These are phyloP conservation scores for Paragorgia papillata DNA, from an alignment of 92 coral and sea anemone species.

Conservation along the genomic window DNA sequence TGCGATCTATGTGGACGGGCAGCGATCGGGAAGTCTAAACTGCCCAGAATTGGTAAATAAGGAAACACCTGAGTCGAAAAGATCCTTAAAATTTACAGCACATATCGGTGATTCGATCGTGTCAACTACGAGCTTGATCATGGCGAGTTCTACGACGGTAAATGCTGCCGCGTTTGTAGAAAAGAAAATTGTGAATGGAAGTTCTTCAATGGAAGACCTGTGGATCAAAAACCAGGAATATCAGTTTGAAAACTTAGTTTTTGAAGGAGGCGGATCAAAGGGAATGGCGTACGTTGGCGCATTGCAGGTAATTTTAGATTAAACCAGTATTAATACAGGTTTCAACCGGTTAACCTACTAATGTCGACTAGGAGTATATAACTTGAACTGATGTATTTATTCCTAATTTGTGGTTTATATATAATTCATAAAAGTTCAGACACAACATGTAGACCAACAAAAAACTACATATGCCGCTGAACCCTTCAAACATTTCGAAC, in stretches of 20 bases:
- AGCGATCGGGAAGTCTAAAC: not conserved
- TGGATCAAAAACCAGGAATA: constrained; percentile 45
- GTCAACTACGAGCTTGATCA: constrained; percentile 31
- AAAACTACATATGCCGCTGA: too few species aligned
- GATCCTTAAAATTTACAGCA: not conserved
- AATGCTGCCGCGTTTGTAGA: constrained; percentile 4
- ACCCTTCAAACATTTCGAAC: too few species aligned
- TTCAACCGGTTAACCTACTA: too few species aligned
- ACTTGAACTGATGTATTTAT: too few species aligned
- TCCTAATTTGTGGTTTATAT: too few species aligned
- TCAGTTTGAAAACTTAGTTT: constrained; percentile 88
- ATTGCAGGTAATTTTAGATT: constrained; percentile 69
- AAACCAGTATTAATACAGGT: too few species aligned
- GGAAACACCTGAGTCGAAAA: not conserved
- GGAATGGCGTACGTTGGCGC: constrained; percentile 99
- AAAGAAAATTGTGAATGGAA: constrained; percentile 25
- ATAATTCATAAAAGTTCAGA: too few species aligned
- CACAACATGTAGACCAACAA: too few species aligned
- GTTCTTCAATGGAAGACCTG: constrained; percentile 22
- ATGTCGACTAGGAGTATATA: too few species aligned
- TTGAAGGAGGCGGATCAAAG: constrained; percentile 98
- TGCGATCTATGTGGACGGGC: not conserved
- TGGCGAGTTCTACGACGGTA: not conserved
- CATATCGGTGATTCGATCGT: constrained; percentile 21
- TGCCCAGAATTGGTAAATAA: not conserved